Evolutionary conservation across 2,113 vertebrate species (phyloP).

Genomic region (Xenopus borealis): DNA sequence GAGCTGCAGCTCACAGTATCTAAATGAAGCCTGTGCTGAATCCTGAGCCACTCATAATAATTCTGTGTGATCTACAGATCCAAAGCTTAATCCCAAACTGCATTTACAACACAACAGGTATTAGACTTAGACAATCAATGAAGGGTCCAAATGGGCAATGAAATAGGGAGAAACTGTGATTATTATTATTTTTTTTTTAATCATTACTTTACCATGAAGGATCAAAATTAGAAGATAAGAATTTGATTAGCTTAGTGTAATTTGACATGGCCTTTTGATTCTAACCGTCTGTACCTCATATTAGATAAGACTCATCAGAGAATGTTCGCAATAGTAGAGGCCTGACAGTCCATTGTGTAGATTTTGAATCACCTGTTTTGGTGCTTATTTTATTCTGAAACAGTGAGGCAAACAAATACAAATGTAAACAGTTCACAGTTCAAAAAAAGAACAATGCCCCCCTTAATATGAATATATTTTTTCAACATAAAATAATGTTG

Average conservation of each 20-base stretch:
- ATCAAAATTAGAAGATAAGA: conserved; percentile 52
- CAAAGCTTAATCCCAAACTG: neutral
- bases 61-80: too few relatives aligned
- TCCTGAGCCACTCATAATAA: too few relatives aligned
- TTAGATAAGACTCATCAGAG: conserved; percentile 94
- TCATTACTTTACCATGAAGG: conserved; percentile 60
- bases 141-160: too few relatives aligned
- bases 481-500: too few relatives aligned
- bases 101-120: neutral
- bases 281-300: conserved; percentile 82
- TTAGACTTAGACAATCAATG: too few relatives aligned
- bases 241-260: conserved; percentile 59
- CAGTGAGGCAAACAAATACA: conserved; percentile 71
- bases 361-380: conserved; percentile 70
- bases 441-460: too few relatives aligned
- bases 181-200: neutral
- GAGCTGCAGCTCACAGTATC: too few relatives aligned
- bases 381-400: conserved; percentile 85
- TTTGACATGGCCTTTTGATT: conserved; percentile 55
- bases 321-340: conserved; percentile 98
- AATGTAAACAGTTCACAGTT: neutral
- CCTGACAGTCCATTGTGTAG: conserved; percentile 83
- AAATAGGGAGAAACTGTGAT: too few relatives aligned
- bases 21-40: too few relatives aligned
- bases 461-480: too few relatives aligned